phyloP scores from a whole-genome alignment of 2,113 vertebrate genomes.

The Menidia beryllina region DNA sequence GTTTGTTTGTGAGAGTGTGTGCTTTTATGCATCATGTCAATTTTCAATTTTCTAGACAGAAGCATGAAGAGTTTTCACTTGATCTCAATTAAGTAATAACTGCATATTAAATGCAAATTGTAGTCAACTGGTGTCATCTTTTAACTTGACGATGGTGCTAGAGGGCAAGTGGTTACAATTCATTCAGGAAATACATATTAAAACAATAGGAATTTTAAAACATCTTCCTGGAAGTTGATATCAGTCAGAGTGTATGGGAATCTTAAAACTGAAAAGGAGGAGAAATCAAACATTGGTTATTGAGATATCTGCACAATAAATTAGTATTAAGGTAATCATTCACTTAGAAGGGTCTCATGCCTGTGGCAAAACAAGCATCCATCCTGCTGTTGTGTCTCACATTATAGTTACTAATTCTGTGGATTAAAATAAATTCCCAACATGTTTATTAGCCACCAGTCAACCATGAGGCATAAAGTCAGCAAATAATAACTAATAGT shows the following conservation, averaged over 20 bases:
- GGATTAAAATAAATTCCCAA: constrained; percentile 11
- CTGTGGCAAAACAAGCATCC: background rate
- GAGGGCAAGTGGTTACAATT: too few species aligned
- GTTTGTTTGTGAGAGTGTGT: constrained; percentile 46
- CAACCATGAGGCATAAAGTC: constrained; percentile 18
- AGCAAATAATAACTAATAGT: constrained; percentile 30
- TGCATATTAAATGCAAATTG: background rate
- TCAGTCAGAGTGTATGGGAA: background rate
- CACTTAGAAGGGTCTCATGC: background rate
- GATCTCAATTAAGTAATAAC: background rate
- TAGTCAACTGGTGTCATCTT: background rate
- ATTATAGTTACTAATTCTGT: constrained; percentile 9
- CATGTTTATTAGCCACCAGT: constrained; percentile 1
- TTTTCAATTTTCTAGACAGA: constrained; percentile 43
- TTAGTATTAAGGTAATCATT: too few species aligned
- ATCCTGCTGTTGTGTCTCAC: background rate
- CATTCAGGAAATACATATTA: background rate
- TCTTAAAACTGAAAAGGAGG: background rate
- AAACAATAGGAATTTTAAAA: background rate
- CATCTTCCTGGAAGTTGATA: too few species aligned
- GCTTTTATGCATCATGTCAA: constrained; percentile 51
- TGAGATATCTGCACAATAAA: background rate
- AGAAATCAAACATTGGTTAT: background rate
- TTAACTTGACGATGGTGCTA: background rate
- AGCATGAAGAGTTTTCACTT: constrained; percentile 26